Percentiles rank a stretch among this genome's conserved stretches.
phyloP scores from a whole-genome alignment of 1,140 invertebrate species.

The Homarus americanus region DNA sequence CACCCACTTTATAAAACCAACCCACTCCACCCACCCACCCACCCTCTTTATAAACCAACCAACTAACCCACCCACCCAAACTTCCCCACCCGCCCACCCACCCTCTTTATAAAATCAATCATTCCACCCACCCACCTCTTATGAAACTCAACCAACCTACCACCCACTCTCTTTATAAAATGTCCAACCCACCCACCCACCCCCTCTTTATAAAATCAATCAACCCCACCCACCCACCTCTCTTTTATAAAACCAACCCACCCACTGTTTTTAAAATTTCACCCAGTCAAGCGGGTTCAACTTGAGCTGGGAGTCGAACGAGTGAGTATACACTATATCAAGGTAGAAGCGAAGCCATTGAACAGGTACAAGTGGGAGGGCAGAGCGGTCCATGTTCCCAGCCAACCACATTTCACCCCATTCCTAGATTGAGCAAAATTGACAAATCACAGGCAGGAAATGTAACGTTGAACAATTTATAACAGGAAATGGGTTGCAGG shows the following conservation, averaged over 20 bases:
- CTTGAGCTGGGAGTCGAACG: too few relatives aligned
- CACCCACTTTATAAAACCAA: background rate
- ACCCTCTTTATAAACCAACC: background rate
- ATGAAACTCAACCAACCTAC: background rate
- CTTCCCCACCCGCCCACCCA: background rate
- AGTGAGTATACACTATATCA: too few relatives aligned
- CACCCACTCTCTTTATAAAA: background rate
- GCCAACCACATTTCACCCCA: background rate
- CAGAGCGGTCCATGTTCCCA: background rate
- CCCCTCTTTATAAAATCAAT: background rate
- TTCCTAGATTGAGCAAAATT: conserved; percentile 47
- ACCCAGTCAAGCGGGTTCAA: too few relatives aligned
- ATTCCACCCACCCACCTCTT: background rate
- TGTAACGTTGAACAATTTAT: conserved; percentile 47
- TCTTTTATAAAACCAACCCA: background rate
- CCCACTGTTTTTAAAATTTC: background rate
- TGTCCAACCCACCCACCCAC: background rate
- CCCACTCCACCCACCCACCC: background rate
- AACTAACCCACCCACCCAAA: background rate
- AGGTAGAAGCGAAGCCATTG: too few relatives aligned
- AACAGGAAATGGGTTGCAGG: conserved; percentile 47
- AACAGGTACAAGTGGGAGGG: too few relatives aligned
- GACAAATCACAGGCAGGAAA: conserved; percentile 55
- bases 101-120: background rate
- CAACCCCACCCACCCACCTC: background rate